phyloP scores from a whole-genome alignment of 2,888 invertebrate species.

The Phortica okadai region DNA sequence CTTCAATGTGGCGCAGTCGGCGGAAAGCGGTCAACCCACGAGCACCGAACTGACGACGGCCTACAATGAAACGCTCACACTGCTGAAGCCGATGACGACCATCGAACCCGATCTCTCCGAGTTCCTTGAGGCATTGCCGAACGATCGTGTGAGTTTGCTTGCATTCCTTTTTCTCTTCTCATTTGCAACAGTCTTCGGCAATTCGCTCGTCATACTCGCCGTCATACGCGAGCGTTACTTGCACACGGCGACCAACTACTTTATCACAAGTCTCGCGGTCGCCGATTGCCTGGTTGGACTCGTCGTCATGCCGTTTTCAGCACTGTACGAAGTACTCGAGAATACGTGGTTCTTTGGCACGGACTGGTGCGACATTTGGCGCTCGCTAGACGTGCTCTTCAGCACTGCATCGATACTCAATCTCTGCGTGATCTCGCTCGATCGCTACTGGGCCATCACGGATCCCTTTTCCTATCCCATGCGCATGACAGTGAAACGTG shows the following conservation, averaged over 20 bases:
- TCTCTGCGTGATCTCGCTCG: constrained; percentile 96
- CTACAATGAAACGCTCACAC: constrained; percentile 38
- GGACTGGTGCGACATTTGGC: constrained; percentile 98
- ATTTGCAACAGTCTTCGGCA: constrained; percentile 95
- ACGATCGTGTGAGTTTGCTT: constrained; percentile 87
- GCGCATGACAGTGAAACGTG: constrained; percentile 92
- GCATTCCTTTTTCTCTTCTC: constrained; percentile 90
- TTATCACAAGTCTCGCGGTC: constrained; percentile 96
- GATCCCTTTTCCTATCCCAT: constrained; percentile 98
- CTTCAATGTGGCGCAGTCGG: constrained; percentile 51
- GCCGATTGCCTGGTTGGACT: constrained; percentile 97
- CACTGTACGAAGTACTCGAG: constrained; percentile 91
- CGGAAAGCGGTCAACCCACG: constrained; percentile 32
- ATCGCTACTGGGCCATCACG: constrained; percentile 99
- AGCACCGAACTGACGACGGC: constrained; percentile 54
- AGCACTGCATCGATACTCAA: constrained; percentile 98
- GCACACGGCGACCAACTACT: constrained; percentile 98
- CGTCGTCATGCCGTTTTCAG: constrained; percentile 98
- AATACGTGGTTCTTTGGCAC: constrained; percentile 96
- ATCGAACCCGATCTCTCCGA: constrained; percentile 73
- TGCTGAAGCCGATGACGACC: constrained; percentile 51
- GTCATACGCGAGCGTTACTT: constrained; percentile 95
- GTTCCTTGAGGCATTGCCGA: constrained; percentile 78
- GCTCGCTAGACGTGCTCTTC: constrained; percentile 96
- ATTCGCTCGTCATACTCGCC: constrained; percentile 94